Base-by-base conservation (phyloP, 2,797 vertebrate genomes). In the Synaphobranchus kaupii region DNA sequence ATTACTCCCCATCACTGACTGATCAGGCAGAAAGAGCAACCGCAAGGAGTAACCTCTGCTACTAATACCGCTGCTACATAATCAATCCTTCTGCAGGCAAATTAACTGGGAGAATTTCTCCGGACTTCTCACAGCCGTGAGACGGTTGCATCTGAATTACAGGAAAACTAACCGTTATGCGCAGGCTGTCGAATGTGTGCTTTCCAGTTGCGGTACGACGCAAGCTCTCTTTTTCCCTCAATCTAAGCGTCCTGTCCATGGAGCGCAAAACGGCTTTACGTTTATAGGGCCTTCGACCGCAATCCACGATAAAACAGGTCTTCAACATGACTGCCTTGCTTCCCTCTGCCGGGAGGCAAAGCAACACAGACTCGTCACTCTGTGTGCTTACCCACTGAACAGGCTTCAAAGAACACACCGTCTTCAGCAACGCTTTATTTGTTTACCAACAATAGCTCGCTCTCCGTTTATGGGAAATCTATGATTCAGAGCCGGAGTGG, bases 381-480 rank as follows among this genome's bases (percentile, higher is more conserved):
- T 6, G 25, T 0, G n/a, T 13, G 56, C 28, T 71, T 39, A 1
- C n/a, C 44, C 56, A 15, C 28, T 13, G 58, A 48, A 48, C 25
- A 47, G 12, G 58, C 44, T 52, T 78, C 15, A 58, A 60, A 68
- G 12, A 66, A 47, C 44, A 34, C 58, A 47, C 15, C 22, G 47
- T 83, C 80, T 68, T 17, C 47, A 17, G 47, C 78, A 48, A 44
- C 12, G 20, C 1, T 39, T 58, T 39, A 50, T 73, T 84, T 84
- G 48, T 87, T 87, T 84, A 58, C 48, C 82, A 54, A 34, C 22
- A 12, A 28, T 58, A 17, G 82, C n/a, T 83, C 48, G 82, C n/a
- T 83, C 56, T 87, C 60, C 58, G 28, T 87, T 83, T 83, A 83
- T 47, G 47, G 82, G 60, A 87, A 39, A 87, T 54, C 31, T 31